Evolutionary conservation across 2,888 invertebrate genomes (phyloP), one percentile per base, ranked within the genome.

Genomic region (Chrysolina americana): DNA sequence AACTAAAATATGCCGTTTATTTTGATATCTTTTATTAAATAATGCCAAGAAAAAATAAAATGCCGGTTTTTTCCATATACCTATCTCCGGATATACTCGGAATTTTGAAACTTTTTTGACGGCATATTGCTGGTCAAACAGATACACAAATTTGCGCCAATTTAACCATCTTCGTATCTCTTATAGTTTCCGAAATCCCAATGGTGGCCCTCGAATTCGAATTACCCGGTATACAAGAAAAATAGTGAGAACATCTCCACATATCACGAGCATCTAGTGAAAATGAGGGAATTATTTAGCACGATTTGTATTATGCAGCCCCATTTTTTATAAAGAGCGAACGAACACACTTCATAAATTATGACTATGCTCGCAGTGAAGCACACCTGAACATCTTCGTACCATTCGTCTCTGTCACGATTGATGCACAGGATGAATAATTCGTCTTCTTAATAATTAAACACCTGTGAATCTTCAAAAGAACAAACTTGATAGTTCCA

Each of bases 401-500:
- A 53, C 17, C 53, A 53, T 53, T 13, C 21, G 21, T 53, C 53
- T 53, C 13, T 53, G 53, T 5, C 53, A 53, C 19, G 53, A 53
- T 11, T 53, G 21, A 53, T 53, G 53, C 19, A 53, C 53, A 53
- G 19, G 11, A 53, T 21, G 21, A 53, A 53, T 53, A 53, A 53
- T 53, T 21, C 53, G 19, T 21, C 53, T 53, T 53, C 53, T 53
- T 19, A 53, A 53, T 53, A 53, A 53, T 53, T 53, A 53, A 53
- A 53, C 53, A 53, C 19, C 53, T 19, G 53, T 11, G 53, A 21
- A 10, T 19, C 53, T 53, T 53, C 53, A 19, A 21, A 53, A 53
- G 21, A 53, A 53, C 53, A 23, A n/a, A 53, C 53, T 21, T 21
- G 53, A 53, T 53, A 53, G 53, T 53, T 53, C 53, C 53, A 53